Conservation (phyloP, 2,888 invertebrate species). For the Lasius fuliginosus region DNA sequence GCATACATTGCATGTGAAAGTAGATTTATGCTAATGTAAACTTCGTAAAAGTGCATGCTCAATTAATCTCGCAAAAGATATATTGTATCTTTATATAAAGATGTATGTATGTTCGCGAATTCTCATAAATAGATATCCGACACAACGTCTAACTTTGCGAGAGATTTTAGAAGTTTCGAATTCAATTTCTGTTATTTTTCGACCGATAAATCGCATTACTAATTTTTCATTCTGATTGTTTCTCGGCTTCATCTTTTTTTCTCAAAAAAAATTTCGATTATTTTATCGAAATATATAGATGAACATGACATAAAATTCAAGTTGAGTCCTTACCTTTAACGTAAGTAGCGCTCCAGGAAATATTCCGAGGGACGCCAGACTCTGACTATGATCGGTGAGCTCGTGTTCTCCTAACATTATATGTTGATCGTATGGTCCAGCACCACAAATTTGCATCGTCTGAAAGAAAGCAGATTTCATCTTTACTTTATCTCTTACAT, state of each 20-base stretch:
- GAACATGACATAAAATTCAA: neutral
- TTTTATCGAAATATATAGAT: neutral
- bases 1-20: constrained; percentile 15
- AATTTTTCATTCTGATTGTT: neutral
- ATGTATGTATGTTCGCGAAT: neutral
- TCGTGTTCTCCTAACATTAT: constrained; percentile 83
- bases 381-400: constrained; percentile 81
- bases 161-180: neutral
- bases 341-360: constrained; percentile 83
- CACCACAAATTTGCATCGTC: constrained; percentile 84
- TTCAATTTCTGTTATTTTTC: neutral
- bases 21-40: constrained; percentile 23
- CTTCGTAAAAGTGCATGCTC: neutral
- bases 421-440: constrained; percentile 83
- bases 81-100: neutral
- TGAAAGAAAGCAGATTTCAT: constrained; percentile 54
- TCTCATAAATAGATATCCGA: neutral
- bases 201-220: neutral
- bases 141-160: neutral
- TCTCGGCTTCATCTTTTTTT: neutral
- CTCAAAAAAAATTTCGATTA: neutral
- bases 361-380: constrained; percentile 82
- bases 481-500: neutral
- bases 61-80: constrained; percentile 1
- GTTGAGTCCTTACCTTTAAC: constrained; percentile 80